Conservation (phyloP, 2,888 invertebrate species). For the Pseudococcus jackbeardsleyi region DNA sequence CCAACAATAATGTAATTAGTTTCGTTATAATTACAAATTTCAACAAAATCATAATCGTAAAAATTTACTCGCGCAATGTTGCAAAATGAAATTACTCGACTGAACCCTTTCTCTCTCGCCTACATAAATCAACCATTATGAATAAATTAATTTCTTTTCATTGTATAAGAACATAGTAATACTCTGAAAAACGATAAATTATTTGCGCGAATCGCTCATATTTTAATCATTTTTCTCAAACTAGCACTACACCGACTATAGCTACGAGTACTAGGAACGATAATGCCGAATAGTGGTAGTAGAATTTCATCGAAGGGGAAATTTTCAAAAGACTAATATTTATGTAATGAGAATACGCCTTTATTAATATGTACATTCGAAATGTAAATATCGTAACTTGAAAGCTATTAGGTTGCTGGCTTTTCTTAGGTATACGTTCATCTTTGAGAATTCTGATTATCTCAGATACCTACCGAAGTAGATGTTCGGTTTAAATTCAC, state of each 20-base stretch:
- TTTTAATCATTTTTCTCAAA: constrained; percentile 29
- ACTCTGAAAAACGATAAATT: constrained; percentile 25
- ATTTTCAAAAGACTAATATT: constrained; percentile 14
- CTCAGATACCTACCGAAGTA: neutral
- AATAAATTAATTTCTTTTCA: constrained; percentile 39
- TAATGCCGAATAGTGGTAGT: neutral
- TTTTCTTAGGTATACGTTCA: neutral
- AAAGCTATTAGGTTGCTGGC: neutral
- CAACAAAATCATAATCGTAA: constrained; percentile 29
- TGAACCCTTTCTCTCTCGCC: neutral
- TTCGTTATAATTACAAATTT: constrained; percentile 53
- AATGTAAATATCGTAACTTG: neutral
- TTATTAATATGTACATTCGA: constrained; percentile 25
- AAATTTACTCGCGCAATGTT: constrained; percentile 10
- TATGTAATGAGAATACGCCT: constrained; percentile 22
- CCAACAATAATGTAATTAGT: constrained; percentile 48
- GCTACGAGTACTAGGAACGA: neutral
- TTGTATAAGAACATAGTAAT: constrained; percentile 3
- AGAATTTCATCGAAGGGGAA: neutral
- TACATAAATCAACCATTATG: constrained; percentile 35
- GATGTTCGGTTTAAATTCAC: neutral
- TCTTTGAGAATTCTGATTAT: constrained; percentile 2
- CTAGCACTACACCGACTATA: neutral
- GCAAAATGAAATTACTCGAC: constrained; percentile 20
- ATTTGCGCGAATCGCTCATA: constrained; percentile 20